phyloP scores from a whole-genome alignment of 2,113 vertebrate genomes.

The Boulengerochromis microlepis region DNA sequence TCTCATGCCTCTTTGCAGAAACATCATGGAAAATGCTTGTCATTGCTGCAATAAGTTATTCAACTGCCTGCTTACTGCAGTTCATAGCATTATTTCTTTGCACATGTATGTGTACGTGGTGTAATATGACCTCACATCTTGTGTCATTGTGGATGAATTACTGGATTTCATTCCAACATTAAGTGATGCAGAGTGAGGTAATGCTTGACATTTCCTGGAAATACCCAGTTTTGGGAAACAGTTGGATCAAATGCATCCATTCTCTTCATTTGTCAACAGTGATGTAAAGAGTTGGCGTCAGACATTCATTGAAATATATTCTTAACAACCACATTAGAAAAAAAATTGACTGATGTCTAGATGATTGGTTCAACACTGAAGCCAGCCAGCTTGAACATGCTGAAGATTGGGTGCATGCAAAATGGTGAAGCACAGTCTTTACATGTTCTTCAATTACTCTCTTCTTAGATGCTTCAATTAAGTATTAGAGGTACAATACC shows the following conservation, averaged over 20 bases:
- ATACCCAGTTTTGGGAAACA: neutral
- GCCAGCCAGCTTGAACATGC: neutral
- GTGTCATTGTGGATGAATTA: neutral
- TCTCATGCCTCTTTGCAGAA: neutral
- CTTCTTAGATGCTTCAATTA: neutral
- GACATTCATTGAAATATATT: neutral
- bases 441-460: neutral
- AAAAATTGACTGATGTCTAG: rapidly evolving
- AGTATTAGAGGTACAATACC: neutral
- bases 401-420: neutral
- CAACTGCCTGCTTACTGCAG: neutral
- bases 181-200: neutral
- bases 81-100: neutral
- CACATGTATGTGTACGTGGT: rapidly evolving
- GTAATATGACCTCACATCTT: neutral
- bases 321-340: neutral
- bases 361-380: neutral
- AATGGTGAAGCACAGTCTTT: neutral
- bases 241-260: neutral
- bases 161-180: neutral
- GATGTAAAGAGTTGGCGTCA: neutral
- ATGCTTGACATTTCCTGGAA: neutral
- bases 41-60: neutral
- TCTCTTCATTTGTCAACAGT: rapidly evolving
- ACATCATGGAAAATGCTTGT: neutral